Percentiles rank a stretch among this genome's conserved stretches.
Evolutionary conservation across 2,797 vertebrate genomes (phyloP).

Genomic region (Smutsia gigantea): DNA sequence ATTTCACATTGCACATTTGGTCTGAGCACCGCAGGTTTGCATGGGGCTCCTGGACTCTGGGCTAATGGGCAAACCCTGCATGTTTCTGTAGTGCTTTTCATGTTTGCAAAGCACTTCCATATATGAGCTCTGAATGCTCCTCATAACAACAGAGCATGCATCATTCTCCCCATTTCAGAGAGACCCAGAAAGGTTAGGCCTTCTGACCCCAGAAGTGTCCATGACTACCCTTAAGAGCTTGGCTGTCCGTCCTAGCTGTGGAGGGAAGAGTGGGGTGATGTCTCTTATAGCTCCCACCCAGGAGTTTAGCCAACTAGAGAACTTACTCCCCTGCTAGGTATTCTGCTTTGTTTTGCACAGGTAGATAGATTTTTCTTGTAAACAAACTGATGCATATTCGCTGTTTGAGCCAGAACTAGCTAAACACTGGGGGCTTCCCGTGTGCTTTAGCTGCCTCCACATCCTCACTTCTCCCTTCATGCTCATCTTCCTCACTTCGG

Average conservation of each 20-base stretch:
- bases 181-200: not conserved
- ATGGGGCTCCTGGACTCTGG: not conserved
- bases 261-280: not conserved
- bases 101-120: not conserved
- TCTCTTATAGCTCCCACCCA: not conserved
- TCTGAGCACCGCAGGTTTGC: not conserved
- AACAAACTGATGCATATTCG: constrained; percentile 12
- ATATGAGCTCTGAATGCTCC: not conserved
- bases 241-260: not conserved
- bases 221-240: not conserved
- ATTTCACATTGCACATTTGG: not conserved
- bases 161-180: not conserved
- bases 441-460: not conserved
- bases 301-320: not conserved
- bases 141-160: not conserved
- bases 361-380: not conserved
- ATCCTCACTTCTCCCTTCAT: not conserved
- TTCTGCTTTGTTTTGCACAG: constrained; percentile 68
- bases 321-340: not conserved
- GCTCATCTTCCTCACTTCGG: not conserved
- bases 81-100: not conserved
- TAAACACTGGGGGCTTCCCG: not conserved
- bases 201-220: not conserved
- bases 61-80: not conserved
- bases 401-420: not conserved